A percentile compares a stretch with the other conserved stretches of the same genome.
Evolutionary conservation across 2,113 vertebrate species (phyloP).

Genomic region (Deroptyus accipitrinus): DNA sequence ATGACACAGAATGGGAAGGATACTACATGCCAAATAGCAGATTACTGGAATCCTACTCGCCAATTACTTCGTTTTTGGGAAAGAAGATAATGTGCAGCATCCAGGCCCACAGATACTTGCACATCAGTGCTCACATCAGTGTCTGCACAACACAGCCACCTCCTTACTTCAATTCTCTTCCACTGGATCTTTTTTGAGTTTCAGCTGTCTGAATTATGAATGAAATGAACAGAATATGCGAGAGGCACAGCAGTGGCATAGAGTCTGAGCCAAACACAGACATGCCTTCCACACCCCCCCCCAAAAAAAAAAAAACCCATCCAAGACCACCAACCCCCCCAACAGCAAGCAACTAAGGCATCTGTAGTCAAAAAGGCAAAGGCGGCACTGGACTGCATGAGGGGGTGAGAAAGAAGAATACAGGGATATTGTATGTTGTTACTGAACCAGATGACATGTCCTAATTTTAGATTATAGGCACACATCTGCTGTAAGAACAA

Average conservation of each 20-base stretch:
- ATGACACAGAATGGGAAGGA: not conserved
- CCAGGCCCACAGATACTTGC: not conserved
- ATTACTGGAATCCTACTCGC: not conserved
- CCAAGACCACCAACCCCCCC: not conserved
- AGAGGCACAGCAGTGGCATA: not conserved
- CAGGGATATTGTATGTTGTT: not conserved
- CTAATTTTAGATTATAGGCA: not conserved
- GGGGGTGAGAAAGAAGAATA: not conserved
- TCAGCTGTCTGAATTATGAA: not conserved
- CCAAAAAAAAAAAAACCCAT: not conserved
- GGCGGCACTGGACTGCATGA: not conserved
- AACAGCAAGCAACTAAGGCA: not conserved
- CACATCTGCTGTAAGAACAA: not conserved
- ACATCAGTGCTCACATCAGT: not conserved
- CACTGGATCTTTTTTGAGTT: not conserved
- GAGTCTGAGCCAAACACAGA: not conserved
- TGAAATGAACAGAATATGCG: not conserved
- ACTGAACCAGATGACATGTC: not conserved
- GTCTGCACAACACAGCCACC: not conserved
- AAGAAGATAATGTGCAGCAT: not conserved
- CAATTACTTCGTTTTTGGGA: not conserved
- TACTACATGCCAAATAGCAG: not conserved
- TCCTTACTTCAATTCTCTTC: not conserved
- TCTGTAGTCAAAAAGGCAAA: not conserved
- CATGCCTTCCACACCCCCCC: rapidly evolving